phyloP scores from a whole-genome alignment of 1,140 invertebrate species.

The Trichonephila clavipes region DNA sequence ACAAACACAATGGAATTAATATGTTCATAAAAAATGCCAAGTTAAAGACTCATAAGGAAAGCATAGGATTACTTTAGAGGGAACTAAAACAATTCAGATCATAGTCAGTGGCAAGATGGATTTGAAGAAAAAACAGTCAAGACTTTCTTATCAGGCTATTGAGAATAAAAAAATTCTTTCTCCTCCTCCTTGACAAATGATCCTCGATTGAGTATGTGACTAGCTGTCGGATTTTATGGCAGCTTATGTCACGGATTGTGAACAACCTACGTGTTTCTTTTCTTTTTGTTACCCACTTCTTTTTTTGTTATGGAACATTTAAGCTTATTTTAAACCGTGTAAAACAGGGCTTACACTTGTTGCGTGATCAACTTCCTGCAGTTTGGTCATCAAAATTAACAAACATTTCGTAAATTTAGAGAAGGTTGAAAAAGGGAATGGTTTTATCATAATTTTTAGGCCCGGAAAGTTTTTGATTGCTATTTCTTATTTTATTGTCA shows the following conservation, averaged over 20 bases:
- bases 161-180: background rate
- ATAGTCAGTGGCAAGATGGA: background rate
- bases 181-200: background rate
- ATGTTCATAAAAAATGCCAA: no score
- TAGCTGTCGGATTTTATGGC: background rate
- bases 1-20: no score
- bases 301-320: background rate
- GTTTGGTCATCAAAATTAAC: background rate
- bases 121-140: background rate
- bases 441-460: no score
- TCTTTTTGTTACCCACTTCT: background rate
- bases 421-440: background rate
- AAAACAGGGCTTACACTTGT: background rate
- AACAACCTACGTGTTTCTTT: slow-evolving; percentile 1
- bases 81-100: no score
- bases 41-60: no score
- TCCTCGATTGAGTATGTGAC: background rate
- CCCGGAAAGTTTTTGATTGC: no score
- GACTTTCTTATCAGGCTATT: slow-evolving; percentile 2
- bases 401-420: background rate
- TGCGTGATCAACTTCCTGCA: background rate
- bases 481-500: no score
- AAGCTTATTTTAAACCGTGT: background rate
- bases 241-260: slow-evolving; percentile 4
- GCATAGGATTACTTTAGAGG: no score